Conservation (phyloP, 2,888 invertebrate species). For the Caenorhabditis auriculariae region DNA sequence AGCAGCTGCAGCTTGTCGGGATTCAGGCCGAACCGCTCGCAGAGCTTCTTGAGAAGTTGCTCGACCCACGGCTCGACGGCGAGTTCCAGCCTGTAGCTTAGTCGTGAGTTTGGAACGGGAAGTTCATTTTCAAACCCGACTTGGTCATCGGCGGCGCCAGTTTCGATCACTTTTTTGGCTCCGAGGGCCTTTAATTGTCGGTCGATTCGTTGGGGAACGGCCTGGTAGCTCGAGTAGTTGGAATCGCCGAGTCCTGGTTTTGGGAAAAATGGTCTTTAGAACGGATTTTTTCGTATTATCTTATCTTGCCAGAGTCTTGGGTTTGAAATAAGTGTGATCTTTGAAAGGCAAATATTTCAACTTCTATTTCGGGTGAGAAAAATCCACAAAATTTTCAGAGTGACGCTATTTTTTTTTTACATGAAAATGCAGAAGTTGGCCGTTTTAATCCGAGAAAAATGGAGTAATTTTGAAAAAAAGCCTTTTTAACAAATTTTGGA, state of each 20-base stretch:
- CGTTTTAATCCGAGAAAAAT: too few relatives aligned
- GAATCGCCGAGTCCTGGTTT: conserved; percentile 71
- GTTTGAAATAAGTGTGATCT: too few relatives aligned
- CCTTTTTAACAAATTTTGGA: too few relatives aligned
- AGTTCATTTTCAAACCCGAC: conserved; percentile 65
- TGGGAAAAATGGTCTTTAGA: conserved; percentile 19
- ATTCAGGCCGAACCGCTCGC: conserved; percentile 14
- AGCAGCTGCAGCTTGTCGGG: conserved; percentile 12
- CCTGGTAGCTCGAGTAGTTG: conserved; percentile 70
- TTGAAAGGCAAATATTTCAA: too few relatives aligned
- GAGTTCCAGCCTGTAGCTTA: conserved; percentile 65
- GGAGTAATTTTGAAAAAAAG: too few relatives aligned
- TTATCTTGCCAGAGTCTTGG: too few relatives aligned
- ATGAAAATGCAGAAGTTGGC: too few relatives aligned
- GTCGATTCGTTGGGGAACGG: conserved; percentile 67
- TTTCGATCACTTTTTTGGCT: conserved; percentile 66
- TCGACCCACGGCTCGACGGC: conserved; percentile 69
- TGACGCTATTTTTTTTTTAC: too few relatives aligned
- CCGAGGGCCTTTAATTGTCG: conserved; percentile 66
- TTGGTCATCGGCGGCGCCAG: conserved; percentile 70
- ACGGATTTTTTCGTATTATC: too few relatives aligned
- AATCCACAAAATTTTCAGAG: too few relatives aligned
- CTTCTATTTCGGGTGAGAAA: too few relatives aligned
- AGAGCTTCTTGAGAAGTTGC: conserved; percentile 59
- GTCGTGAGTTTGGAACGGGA: background rate